Conservation (phyloP, 1,140 invertebrate species). For the Campodea augens region DNA sequence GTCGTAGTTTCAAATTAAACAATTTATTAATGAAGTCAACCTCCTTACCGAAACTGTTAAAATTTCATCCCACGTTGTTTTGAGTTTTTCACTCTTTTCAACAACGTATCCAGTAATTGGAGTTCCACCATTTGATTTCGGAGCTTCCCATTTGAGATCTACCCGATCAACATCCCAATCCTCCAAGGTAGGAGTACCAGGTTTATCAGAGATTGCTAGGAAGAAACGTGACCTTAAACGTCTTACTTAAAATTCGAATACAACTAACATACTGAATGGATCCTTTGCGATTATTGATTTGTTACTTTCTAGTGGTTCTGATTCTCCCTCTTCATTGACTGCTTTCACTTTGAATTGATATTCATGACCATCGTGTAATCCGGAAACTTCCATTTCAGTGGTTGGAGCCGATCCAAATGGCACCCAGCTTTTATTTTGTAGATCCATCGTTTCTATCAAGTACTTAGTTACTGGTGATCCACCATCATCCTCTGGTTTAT, state of each 20-base stretch:
- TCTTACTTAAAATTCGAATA: neutral
- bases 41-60: slow-evolving; percentile 46
- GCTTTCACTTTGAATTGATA: slow-evolving; percentile 95
- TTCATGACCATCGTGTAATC: slow-evolving; percentile 78
- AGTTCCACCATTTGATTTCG: slow-evolving; percentile 74
- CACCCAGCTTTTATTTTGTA: slow-evolving; percentile 78
- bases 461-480: slow-evolving; percentile 92
- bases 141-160: slow-evolving; percentile 81
- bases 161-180: slow-evolving; percentile 90
- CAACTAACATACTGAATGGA: slow-evolving; percentile 56
- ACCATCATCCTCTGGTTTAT: slow-evolving; percentile 94
- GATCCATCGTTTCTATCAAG: slow-evolving; percentile 90
- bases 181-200: slow-evolving; percentile 65
- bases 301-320: slow-evolving; percentile 80
- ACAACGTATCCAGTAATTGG: slow-evolving; percentile 91
- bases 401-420: slow-evolving; percentile 67
- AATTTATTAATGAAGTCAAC: too few species aligned
- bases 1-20: too few species aligned
- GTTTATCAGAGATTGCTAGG: slow-evolving; percentile 53
- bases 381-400: slow-evolving; percentile 77
- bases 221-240: slow-evolving; percentile 3
- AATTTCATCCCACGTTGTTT: slow-evolving; percentile 71
- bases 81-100: slow-evolving; percentile 89
- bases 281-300: slow-evolving; percentile 74
- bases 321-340: slow-evolving; percentile 95